phyloP scores from a whole-genome alignment of 2,888 invertebrate species.

The Hypolimnas misippus region DNA sequence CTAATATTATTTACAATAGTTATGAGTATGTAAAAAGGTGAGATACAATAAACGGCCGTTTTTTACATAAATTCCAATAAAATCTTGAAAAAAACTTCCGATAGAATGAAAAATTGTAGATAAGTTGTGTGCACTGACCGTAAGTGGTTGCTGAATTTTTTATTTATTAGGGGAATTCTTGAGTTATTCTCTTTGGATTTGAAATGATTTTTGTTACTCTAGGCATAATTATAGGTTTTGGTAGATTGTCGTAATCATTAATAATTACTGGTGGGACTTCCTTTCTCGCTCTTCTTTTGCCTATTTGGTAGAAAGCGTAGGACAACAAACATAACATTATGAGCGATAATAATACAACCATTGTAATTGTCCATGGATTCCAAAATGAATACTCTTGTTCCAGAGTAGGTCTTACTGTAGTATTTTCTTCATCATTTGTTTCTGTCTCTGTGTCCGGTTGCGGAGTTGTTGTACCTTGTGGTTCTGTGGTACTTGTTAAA shows the following conservation, averaged over 20 bases:
- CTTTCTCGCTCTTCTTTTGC: constrained; percentile 45
- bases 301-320: constrained; percentile 49
- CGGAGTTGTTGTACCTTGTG: not conserved
- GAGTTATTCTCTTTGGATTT: constrained; percentile 4
- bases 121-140: not conserved
- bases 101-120: not conserved
- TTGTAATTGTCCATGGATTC: constrained; percentile 51
- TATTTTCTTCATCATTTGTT: not conserved
- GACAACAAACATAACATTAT: constrained; percentile 46
- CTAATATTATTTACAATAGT: not conserved
- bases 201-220: constrained; percentile 39
- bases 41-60: not conserved
- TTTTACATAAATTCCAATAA: not conserved
- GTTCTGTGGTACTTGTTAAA: not conserved
- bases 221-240: constrained; percentile 43
- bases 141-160: not conserved
- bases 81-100: too few relatives aligned
- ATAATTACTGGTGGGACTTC: constrained; percentile 32
- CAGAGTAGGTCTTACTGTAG: constrained; percentile 16
- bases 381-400: constrained; percentile 46
- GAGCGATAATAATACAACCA: constrained; percentile 45
- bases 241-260: constrained; percentile 43
- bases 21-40: not conserved
- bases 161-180: not conserved
- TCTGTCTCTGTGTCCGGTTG: not conserved